Evolutionary conservation across 1,140 invertebrate species (phyloP), one percentile per base, ranked within the genome.

Genomic region (Polyergus mexicanus): DNA sequence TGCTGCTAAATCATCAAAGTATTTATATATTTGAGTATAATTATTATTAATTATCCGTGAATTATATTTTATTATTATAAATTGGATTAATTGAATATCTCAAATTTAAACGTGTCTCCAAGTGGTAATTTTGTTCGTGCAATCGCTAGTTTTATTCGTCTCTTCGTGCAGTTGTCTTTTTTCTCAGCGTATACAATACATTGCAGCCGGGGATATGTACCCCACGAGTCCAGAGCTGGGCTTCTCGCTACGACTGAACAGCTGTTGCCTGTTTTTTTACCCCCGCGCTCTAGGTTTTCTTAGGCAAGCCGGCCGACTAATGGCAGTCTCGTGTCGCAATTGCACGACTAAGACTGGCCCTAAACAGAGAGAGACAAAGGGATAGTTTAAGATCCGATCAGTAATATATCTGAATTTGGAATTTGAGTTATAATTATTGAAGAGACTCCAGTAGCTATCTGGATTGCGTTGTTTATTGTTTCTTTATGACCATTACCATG

Each of bases 201-300:
- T 72, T 35, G 28, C 38, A 60, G 7, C 66, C 78, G 66, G 78
- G 66, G 78, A 60, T 81, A 44, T 38, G 25, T 19, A 51, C 66
- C 77, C 51, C 51, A 51, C 35, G 78, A 81, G 66, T 25, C n/a
- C 63, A 54, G 54, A 44, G 38, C 54, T 35, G n/a, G 22, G 44
- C 54, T 83, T 38, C 8, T 81, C 25, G 54, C 66, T 58, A 35
- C 32, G 38, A 25, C 68, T 41, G 68, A 83, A 83, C 78, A 83
- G 78, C 78, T 83, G 78, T 83, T 83, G 68, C 78, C 68, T 19
- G 77, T 60, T 83, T 83, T 83, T 54, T 83, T 83, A 83, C 78
- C 78, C 47, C 78, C 68, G 38, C 68, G 13, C 25, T 13, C 68
- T 74, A 11, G 7, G 68, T 60, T 83, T 83, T 83, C 78, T 83